Conservation (phyloP, 2,797 vertebrate genomes). For the Acanthurus lineatus region DNA sequence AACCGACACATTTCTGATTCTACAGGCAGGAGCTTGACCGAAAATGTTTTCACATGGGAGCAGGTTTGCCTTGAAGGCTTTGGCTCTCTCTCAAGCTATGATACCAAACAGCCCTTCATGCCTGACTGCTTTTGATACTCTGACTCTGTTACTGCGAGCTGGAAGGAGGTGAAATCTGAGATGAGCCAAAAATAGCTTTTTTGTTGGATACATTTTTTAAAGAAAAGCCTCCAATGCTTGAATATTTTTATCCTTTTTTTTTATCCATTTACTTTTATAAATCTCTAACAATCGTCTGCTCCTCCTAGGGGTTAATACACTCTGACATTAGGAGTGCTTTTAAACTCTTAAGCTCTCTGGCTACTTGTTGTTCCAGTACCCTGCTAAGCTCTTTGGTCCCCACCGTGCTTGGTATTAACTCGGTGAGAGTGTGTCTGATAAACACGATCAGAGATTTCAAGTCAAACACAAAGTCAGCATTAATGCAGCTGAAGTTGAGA, state of each 20-base stretch:
- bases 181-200: slow-evolving; percentile 30
- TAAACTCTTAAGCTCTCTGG: slow-evolving; percentile 22
- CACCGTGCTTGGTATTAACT: slow-evolving; percentile 52
- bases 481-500: slow-evolving; percentile 14
- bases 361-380: slow-evolving; percentile 46
- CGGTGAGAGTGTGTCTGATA: slow-evolving; percentile 31
- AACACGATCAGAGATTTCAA: slow-evolving; percentile 45
- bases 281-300: slow-evolving; percentile 8
- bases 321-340: slow-evolving; percentile 37
- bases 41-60: slow-evolving; percentile 42
- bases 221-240: background rate
- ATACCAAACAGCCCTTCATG: slow-evolving; percentile 54
- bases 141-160: slow-evolving; percentile 53
- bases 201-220: slow-evolving; percentile 3
- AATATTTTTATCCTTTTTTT: background rate
- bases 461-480: background rate
- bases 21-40: slow-evolving; percentile 15
- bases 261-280: background rate
- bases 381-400: slow-evolving; percentile 50
- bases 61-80: slow-evolving; percentile 53
- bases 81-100: slow-evolving; percentile 44
- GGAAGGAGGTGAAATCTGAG: slow-evolving; percentile 45
- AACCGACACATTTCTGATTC: slow-evolving; percentile 29
- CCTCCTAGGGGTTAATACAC: slow-evolving; percentile 43
- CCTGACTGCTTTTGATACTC: slow-evolving; percentile 61